A percentile compares a stretch with the other conserved stretches of the same genome.
Evolutionary conservation across 1,140 invertebrate genomes (phyloP).

Genomic region (Achatina immaculata): DNA sequence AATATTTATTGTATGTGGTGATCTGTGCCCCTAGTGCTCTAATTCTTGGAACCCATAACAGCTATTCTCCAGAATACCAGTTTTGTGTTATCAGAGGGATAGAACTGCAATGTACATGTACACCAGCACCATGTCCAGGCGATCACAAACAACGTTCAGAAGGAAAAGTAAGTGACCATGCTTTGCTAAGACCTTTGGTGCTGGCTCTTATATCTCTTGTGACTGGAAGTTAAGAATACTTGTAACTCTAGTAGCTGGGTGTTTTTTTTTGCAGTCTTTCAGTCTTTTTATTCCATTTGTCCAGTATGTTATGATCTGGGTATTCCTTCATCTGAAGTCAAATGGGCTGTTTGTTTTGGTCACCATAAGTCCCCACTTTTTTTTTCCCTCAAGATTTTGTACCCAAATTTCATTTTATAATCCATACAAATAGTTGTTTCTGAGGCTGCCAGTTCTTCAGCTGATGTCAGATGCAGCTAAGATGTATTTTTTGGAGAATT

Average conservation of each 20-base stretch:
- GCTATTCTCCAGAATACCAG: conserved; percentile 7
- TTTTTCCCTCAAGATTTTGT: too few relatives aligned
- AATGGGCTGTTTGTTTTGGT: neutral
- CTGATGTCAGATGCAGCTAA: conserved; percentile 1
- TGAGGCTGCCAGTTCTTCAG: conserved; percentile 17
- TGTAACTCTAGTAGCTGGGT: too few relatives aligned
- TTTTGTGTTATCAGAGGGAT: neutral
- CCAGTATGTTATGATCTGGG: neutral
- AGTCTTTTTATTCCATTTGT: too few relatives aligned
- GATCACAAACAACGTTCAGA: conserved; percentile 26
- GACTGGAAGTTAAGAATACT: too few relatives aligned
- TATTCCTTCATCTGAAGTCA: neutral
- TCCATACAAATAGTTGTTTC: conserved; percentile 20
- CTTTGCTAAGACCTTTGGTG: neutral
- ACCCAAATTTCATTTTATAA: too few relatives aligned
- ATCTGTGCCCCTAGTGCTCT: neutral
- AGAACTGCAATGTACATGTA: conserved; percentile 27
- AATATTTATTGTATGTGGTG: neutral
- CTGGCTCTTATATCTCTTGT: neutral
- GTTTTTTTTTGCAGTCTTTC: neutral
- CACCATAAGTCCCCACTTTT: neutral
- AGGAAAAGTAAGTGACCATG: conserved; percentile 17
- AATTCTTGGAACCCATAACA: conserved; percentile 1
- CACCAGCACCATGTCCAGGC: conserved; percentile 16
- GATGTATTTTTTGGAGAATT: conserved; percentile 30